Evolutionary conservation across 2,113 vertebrate genomes (phyloP), one percentile per base, ranked within the genome.

Genomic region (Thalassarche chlororhynchos): DNA sequence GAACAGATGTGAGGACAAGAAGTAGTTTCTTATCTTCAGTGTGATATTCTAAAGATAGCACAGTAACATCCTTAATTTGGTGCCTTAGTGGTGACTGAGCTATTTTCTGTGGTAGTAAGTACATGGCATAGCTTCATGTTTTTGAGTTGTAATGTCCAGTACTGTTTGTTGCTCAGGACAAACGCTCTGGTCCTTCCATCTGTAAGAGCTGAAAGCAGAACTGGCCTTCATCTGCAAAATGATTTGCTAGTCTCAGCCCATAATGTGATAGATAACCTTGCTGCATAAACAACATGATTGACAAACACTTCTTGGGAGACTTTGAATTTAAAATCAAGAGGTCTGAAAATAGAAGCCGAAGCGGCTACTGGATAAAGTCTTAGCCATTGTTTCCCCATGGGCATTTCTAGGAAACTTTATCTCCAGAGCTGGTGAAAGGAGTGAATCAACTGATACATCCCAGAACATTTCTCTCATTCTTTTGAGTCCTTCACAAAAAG

Each of bases 331-430:
- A 92, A 92, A 89, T 52, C 34, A 84, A 87, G 69, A 68, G 31
- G 14, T 79, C 52, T 82, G 84, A 81, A 93, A 95, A 95, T 12
- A 75, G 60, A 55, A 84, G 40, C 23, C 12, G 42, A 87, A 89
- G 72, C 9, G 75, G 40, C 71, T 81, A 36, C 70, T 52, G 36
- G 64, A 57, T 82, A 62, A 93, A 70, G 47, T 38, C 57, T 76
- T 34, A 90, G 28, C 26, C 72, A 40, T 0, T 0, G 0, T 71
- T 87, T 87, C 23, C 84, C 16, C 57, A 72, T n/a, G 29, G 74
- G 61, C 34, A 79, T 91, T 96, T 94, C 81, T 72, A 95, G 44
- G 77, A 89, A 95, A 84, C 58, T 70, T 91, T 85, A 46, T 89
- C 74, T 87, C 40, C 62, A 85, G 70, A 93, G 69, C 40, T 76